Evolutionary conservation across 2,888 invertebrate species (phyloP).

Genomic region (Cerastis leucographa): DNA sequence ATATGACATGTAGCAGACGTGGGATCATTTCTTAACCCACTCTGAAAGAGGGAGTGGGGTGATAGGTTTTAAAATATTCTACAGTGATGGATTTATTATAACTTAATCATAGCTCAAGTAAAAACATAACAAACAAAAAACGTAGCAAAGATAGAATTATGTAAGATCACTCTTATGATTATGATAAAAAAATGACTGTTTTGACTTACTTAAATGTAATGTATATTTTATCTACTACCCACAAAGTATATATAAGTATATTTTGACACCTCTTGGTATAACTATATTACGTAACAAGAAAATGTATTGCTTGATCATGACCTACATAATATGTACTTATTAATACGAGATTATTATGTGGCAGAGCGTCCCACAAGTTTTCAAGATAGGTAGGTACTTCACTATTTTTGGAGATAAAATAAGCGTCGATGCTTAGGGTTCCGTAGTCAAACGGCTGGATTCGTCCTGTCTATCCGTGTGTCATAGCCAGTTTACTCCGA

Average conservation of each 20-base stretch:
- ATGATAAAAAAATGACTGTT: neutral
- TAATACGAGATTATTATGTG: neutral
- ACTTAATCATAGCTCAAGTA: no score
- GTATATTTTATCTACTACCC: neutral
- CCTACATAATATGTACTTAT: neutral
- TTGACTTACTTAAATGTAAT: no score
- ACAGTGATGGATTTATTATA: no score
- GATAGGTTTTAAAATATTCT: no score
- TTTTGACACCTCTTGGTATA: neutral
- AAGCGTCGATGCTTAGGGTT: no score
- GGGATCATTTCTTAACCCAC: no score
- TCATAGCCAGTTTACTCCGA: no score
- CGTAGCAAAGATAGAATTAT: neutral
- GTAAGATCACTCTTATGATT: neutral
- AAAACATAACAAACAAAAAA: neutral
- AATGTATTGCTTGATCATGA: neutral
- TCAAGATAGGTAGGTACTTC: neutral
- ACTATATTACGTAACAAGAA: no score
- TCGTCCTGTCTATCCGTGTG: no score
- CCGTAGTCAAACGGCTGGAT: no score
- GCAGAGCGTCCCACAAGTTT: neutral
- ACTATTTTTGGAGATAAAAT: neutral
- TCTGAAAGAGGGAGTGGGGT: neutral
- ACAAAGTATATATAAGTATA: neutral
- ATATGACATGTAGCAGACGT: no score